Percentiles rank a stretch among this genome's conserved stretches.
Conservation (phyloP, 2,113 vertebrate species). For the Odocoileus virginianus region DNA sequence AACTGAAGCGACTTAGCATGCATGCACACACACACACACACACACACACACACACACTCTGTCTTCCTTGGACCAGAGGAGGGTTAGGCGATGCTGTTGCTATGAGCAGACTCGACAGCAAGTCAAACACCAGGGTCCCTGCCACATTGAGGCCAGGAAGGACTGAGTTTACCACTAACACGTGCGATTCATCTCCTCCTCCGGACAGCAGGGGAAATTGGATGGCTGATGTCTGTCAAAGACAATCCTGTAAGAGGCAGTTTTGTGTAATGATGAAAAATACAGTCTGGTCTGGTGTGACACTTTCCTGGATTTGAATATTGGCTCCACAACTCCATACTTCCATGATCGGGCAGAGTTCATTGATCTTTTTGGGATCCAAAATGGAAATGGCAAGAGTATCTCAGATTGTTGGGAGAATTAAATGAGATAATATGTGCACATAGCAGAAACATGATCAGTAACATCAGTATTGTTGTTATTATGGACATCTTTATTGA, state of each 20-base stretch:
- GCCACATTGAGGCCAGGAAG: background rate
- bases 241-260: background rate
- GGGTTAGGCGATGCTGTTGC: background rate
- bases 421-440: background rate
- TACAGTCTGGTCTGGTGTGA: background rate
- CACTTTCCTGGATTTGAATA: background rate
- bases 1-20: background rate
- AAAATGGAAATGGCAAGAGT: background rate
- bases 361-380: background rate
- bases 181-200: background rate
- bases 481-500: background rate
- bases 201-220: background rate
- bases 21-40: background rate
- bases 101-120: background rate
- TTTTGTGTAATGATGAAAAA: background rate
- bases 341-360: background rate
- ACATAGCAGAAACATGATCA: background rate
- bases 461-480: background rate
- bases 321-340: fast-evolving
- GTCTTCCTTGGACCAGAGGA: background rate
- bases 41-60: fast-evolving
- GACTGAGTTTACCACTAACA: background rate
- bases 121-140: background rate
- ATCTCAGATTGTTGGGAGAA: background rate
- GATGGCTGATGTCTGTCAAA: background rate